These are phyloP conservation scores for Rhabdomys pumilio DNA, from an alignment of 2,797 vertebrate genomes.

Conservation along the genomic window DNA sequence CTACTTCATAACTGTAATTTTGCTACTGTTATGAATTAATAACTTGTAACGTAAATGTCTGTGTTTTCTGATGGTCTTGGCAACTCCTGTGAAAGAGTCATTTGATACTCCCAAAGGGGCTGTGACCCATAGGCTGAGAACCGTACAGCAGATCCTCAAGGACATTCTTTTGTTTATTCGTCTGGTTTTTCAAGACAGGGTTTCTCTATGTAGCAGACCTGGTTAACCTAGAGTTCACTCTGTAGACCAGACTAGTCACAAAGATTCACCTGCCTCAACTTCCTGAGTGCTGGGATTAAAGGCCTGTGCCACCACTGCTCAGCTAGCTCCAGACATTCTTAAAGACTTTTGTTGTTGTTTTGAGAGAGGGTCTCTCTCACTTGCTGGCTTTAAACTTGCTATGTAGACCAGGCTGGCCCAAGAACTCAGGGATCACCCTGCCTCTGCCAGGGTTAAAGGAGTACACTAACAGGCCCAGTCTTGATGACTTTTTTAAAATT, in stretches of 20 bases:
- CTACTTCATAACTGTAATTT: neutral
- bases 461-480: neutral
- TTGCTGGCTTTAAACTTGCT: neutral
- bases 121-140: neutral
- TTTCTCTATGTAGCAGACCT: neutral
- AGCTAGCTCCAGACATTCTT: neutral
- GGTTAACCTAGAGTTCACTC: neutral
- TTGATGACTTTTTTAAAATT: slow-evolving; percentile 1
- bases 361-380: neutral
- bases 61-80: neutral
- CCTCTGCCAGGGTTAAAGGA: neutral
- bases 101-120: neutral
- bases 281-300: neutral
- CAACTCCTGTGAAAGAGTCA: neutral
- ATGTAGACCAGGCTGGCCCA: neutral
- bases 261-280: neutral
- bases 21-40: neutral
- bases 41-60: neutral
- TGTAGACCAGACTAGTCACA: neutral
- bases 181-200: neutral
- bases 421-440: neutral
- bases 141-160: neutral
- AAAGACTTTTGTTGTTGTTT: neutral
- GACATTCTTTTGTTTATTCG: neutral
- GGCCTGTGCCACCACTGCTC: neutral